A percentile compares a stretch with the other conserved stretches of the same genome.
Conservation (phyloP, 1,140 invertebrate species). For the Drosophila lacteicornis region DNA sequence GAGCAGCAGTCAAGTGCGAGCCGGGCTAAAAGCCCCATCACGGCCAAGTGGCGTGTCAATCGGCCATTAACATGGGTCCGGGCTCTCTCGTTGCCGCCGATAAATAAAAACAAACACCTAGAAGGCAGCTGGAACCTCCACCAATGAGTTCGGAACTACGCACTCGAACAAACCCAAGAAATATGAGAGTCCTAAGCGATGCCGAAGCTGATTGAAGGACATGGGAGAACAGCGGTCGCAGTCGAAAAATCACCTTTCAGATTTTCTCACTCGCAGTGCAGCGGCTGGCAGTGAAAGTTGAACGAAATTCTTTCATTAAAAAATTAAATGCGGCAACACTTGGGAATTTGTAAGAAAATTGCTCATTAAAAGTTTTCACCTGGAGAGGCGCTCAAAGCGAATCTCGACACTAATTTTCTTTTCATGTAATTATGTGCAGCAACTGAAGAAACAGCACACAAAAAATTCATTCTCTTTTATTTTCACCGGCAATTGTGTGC, state of each 20-base stretch:
- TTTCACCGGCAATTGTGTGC: conserved; percentile 41
- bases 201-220: conserved; percentile 38
- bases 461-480: conserved; percentile 31
- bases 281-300: background rate
- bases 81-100: conserved; percentile 34
- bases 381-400: conserved; percentile 73
- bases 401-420: conserved; percentile 80
- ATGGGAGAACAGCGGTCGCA: background rate
- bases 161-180: conserved; percentile 3
- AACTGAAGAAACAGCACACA: conserved; percentile 37
- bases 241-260: conserved; percentile 17
- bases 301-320: conserved; percentile 71
- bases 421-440: conserved; percentile 78
- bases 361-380: conserved; percentile 84
- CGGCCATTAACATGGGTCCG: conserved; percentile 75
- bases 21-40: conserved; percentile 52
- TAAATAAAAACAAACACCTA: conserved; percentile 68
- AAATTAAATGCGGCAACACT: conserved; percentile 80
- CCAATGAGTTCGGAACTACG: background rate
- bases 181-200: conserved; percentile 39
- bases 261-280: conserved; percentile 18
- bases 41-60: conserved; percentile 82
- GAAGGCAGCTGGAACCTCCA: conserved; percentile 6
- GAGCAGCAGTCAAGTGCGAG: conserved; percentile 16
- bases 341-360: conserved; percentile 80